Conservation (phyloP, 2,888 invertebrate genomes). For the Temnothorax rugatulus region DNA sequence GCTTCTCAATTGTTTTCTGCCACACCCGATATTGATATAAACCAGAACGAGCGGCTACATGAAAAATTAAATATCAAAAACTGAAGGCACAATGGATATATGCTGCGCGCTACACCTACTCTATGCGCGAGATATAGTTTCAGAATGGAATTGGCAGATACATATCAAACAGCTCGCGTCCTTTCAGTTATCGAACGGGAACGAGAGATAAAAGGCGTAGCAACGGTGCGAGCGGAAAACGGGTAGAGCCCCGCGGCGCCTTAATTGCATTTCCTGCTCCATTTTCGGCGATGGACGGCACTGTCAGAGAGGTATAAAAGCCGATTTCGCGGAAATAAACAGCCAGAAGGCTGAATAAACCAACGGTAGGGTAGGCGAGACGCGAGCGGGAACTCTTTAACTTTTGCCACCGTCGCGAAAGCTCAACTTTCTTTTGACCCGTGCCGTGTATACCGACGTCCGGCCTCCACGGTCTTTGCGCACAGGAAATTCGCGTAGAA, state of each 20-base stretch:
- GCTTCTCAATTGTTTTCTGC: conserved; percentile 26
- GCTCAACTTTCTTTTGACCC: conserved; percentile 63
- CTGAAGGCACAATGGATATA: conserved; percentile 5
- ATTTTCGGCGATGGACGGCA: conserved; percentile 72
- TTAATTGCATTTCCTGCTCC: conserved; percentile 75
- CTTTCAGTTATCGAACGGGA: conserved; percentile 43
- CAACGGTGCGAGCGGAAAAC: conserved; percentile 57
- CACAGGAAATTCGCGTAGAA: conserved; percentile 52
- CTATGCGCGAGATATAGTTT: conserved; percentile 12
- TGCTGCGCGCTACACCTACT: neutral
- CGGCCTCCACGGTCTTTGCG: conserved; percentile 10
- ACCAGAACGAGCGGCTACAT: neutral
- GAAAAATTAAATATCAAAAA: conserved; percentile 33
- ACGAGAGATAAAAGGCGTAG: conserved; percentile 65
- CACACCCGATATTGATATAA: neutral
- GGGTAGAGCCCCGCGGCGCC: conserved; percentile 64
- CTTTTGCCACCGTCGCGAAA: conserved; percentile 67
- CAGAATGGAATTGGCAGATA: conserved; percentile 29
- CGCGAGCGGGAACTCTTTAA: conserved; percentile 59
- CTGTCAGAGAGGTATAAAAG: conserved; percentile 70
- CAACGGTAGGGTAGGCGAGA: conserved; percentile 39
- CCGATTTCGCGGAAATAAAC: conserved; percentile 74
- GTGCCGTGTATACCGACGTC: too few relatives aligned
- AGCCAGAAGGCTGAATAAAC: conserved; percentile 70
- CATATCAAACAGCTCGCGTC: conserved; percentile 23